Evolutionary conservation across 2,113 vertebrate genomes (phyloP).

Genomic region (Gadus macrocephalus): DNA sequence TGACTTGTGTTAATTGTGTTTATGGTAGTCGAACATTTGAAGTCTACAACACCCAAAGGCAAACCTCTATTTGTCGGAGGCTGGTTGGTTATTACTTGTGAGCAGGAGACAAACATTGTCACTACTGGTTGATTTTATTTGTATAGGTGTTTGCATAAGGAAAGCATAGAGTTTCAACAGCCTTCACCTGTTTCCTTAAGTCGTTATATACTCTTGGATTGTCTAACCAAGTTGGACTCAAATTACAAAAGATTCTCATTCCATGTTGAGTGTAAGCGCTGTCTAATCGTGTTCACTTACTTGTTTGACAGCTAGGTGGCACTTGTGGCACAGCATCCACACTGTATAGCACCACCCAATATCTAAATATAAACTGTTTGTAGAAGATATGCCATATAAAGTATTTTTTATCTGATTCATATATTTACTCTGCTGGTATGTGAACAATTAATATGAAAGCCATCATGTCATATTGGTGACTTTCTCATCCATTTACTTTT

Average conservation of each 20-base stretch:
- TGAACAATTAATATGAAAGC: not conserved
- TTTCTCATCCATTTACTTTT: slow-evolving; percentile 18
- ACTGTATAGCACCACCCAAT: slow-evolving; percentile 4
- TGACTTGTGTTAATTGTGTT: too few species aligned
- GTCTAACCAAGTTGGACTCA: not conserved
- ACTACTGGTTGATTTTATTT: too few species aligned
- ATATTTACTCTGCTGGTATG: slow-evolving; percentile 8
- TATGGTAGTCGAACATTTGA: too few species aligned
- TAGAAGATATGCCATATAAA: slow-evolving; percentile 2
- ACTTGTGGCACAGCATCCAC: not conserved
- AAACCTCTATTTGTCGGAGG: too few species aligned
- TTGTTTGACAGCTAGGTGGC: slow-evolving; percentile 39
- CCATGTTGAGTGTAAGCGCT: slow-evolving; percentile 9
- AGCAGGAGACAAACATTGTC: too few species aligned
- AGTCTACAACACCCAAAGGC: too few species aligned
- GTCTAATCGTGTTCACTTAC: slow-evolving; percentile 16
- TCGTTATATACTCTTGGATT: slow-evolving; percentile 16
- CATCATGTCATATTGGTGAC: slow-evolving; percentile 7
- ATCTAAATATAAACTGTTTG: slow-evolving; percentile 39
- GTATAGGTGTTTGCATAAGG: slow-evolving; percentile 1
- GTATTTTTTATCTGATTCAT: slow-evolving; percentile 7
- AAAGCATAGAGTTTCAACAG: not conserved
- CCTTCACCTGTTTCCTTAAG: slow-evolving; percentile 26
- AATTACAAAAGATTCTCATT: not conserved
- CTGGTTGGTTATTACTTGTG: slow-evolving; percentile 10